Evolutionary conservation across 2,888 invertebrate species (phyloP).

Genomic region (Perdita meconis): DNA sequence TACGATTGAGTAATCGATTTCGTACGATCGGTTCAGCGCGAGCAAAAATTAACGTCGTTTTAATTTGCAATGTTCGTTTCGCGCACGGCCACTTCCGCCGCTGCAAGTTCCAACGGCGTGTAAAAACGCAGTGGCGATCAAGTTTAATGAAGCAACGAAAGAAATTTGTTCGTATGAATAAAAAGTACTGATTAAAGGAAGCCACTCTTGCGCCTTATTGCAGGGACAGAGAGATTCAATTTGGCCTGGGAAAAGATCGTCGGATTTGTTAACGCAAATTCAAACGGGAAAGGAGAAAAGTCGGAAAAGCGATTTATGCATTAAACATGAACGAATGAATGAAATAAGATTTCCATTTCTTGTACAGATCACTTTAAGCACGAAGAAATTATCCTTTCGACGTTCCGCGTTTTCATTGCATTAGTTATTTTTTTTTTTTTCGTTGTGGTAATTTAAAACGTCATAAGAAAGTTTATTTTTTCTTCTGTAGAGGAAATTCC

Average conservation of each 20-base stretch:
- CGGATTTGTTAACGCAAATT: slow-evolving; percentile 60
- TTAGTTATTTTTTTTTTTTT: not conserved
- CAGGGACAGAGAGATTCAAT: slow-evolving; percentile 43
- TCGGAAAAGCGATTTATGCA: slow-evolving; percentile 42
- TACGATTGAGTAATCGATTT: slow-evolving; percentile 4
- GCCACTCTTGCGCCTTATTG: slow-evolving; percentile 22
- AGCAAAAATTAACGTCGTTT: not conserved
- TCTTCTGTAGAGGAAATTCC: too few species aligned
- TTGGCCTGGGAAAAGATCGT: slow-evolving; percentile 42
- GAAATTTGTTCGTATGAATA: slow-evolving; percentile 47
- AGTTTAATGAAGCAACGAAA: slow-evolving; percentile 40
- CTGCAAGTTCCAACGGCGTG: not conserved
- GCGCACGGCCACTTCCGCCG: not conserved
- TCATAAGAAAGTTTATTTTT: not conserved
- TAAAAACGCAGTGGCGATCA: not conserved
- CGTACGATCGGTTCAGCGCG: not conserved
- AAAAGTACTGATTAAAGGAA: slow-evolving; percentile 44
- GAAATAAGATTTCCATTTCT: slow-evolving; percentile 52
- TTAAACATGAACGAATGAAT: slow-evolving; percentile 54
- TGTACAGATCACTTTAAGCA: slow-evolving; percentile 44
- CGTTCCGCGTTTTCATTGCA: too few species aligned
- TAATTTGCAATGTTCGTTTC: not conserved
- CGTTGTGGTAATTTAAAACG: not conserved
- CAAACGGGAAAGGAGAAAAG: slow-evolving; percentile 35
- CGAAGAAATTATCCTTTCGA: slow-evolving; percentile 31